Conservation (phyloP, 2,797 vertebrate species). For the Parauchenoglanis ngamensis region DNA sequence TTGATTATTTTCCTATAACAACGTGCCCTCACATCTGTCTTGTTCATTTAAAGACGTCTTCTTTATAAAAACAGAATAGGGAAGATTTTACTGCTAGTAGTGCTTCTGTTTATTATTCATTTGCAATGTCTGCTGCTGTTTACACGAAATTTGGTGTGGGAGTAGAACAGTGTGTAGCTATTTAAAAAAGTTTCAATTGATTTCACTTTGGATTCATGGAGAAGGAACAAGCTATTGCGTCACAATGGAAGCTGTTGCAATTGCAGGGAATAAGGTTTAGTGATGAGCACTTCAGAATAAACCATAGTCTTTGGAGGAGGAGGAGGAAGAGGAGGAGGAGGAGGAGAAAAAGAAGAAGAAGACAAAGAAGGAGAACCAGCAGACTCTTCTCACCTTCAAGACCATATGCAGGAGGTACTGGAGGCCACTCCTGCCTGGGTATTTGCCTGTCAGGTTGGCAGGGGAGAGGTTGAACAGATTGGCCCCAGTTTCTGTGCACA, state of each 20-base stretch:
- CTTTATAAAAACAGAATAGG: neutral
- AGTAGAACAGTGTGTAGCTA: neutral
- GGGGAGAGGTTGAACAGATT: constrained; percentile 83
- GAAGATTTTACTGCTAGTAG: neutral
- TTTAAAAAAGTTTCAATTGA: neutral
- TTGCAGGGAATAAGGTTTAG: neutral
- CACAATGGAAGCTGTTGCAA: neutral
- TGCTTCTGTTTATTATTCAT: neutral
- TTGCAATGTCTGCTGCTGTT: neutral
- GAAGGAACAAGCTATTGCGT: neutral
- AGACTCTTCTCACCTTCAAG: constrained; percentile 75
- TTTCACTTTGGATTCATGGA: neutral
- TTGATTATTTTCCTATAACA: neutral
- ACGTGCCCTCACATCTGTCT: neutral
- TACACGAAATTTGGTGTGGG: neutral
- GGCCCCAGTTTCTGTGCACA: constrained; percentile 85
- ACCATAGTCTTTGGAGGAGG: neutral
- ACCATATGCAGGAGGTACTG: constrained; percentile 80
- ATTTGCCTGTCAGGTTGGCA: constrained; percentile 75
- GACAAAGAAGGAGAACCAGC: neutral
- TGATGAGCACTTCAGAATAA: neutral
- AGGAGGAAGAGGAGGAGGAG: too few relatives aligned
- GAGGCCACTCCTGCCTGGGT: constrained; percentile 71
- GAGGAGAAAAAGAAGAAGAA: neutral
- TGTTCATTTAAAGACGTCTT: neutral